Conservation (phyloP, 2,113 vertebrate species). For the Fulmarus glacialis region DNA sequence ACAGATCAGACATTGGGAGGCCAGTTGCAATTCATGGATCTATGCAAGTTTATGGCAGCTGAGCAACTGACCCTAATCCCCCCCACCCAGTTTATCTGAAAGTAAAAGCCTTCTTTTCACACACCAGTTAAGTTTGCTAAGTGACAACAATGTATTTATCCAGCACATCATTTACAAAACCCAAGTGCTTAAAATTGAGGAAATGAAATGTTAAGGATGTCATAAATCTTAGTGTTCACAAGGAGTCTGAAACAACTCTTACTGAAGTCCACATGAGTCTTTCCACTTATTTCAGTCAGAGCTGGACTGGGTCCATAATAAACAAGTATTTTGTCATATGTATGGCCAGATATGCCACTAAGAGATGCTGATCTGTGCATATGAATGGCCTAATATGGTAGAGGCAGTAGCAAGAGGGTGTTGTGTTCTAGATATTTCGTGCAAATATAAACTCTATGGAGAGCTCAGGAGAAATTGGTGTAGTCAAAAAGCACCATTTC, state of each 20-base stretch:
- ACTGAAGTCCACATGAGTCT: neutral
- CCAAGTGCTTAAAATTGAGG: constrained; percentile 42
- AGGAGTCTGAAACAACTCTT: neutral
- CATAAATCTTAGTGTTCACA: constrained; percentile 21
- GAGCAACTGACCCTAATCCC: neutral
- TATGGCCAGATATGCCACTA: neutral
- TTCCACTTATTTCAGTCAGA: constrained; percentile 12
- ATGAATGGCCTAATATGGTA: neutral
- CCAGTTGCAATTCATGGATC: neutral
- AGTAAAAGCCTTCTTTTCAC: constrained; percentile 19
- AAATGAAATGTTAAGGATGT: constrained; percentile 61
- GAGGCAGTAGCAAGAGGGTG: neutral
- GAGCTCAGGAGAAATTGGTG: neutral
- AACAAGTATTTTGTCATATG: constrained; percentile 19
- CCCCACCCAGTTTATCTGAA: neutral
- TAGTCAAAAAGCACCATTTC: neutral
- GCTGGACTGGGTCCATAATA: constrained; percentile 6
- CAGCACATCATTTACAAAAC: constrained; percentile 29
- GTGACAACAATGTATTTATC: constrained; percentile 40
- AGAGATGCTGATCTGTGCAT: neutral
- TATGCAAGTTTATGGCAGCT: neutral
- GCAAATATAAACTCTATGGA: neutral
- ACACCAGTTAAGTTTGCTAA: neutral
- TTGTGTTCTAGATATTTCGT: neutral
- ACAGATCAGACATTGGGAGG: neutral